A percentile compares a stretch with the other conserved stretches of the same genome.
These are phyloP conservation scores for Caenorhabditis wallacei DNA, from an alignment of 2,888 invertebrate genomes.

Conservation along the genomic window DNA sequence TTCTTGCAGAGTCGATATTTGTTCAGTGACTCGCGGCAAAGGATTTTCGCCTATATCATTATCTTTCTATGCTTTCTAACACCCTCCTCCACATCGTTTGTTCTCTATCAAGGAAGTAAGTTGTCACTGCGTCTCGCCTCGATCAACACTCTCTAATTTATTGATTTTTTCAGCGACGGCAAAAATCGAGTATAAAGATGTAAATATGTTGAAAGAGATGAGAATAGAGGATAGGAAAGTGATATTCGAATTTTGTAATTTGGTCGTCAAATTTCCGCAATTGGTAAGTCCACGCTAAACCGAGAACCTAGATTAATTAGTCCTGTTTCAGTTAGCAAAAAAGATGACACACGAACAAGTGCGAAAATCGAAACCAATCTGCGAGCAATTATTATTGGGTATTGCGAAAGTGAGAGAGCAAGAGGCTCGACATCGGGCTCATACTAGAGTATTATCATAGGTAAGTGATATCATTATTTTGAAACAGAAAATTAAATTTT, in stretches of 20 bases:
- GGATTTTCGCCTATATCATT: slow-evolving; percentile 61
- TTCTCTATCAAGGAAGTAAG: slow-evolving; percentile 67
- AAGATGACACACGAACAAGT: slow-evolving; percentile 63
- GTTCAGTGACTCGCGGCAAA: slow-evolving; percentile 66
- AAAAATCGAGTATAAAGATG: slow-evolving; percentile 59
- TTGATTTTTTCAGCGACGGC: slow-evolving; percentile 56
- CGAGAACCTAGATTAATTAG: background rate
- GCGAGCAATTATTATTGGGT: slow-evolving; percentile 56
- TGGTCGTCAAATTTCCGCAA: slow-evolving; percentile 59
- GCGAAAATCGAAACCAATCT: slow-evolving; percentile 58
- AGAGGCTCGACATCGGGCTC: slow-evolving; percentile 57
- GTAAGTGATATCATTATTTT: background rate
- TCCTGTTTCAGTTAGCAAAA: slow-evolving; percentile 48
- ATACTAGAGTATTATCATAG: slow-evolving; percentile 56
- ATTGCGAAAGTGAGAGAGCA: slow-evolving; percentile 58
- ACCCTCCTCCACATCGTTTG: slow-evolving; percentile 55
- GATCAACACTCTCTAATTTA: background rate
- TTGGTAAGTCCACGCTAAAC: too few species aligned
- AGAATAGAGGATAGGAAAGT: slow-evolving; percentile 58
- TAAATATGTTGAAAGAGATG: slow-evolving; percentile 61
- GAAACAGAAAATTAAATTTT: too few species aligned
- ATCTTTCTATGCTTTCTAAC: slow-evolving; percentile 64
- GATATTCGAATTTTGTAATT: slow-evolving; percentile 59
- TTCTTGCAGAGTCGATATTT: slow-evolving; percentile 66
- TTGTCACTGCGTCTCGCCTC: slow-evolving; percentile 9